A percentile compares a stretch with the other conserved stretches of the same genome.
phyloP scores from a whole-genome alignment of 1,140 invertebrate genomes.

The Drosophila kepulauana region DNA sequence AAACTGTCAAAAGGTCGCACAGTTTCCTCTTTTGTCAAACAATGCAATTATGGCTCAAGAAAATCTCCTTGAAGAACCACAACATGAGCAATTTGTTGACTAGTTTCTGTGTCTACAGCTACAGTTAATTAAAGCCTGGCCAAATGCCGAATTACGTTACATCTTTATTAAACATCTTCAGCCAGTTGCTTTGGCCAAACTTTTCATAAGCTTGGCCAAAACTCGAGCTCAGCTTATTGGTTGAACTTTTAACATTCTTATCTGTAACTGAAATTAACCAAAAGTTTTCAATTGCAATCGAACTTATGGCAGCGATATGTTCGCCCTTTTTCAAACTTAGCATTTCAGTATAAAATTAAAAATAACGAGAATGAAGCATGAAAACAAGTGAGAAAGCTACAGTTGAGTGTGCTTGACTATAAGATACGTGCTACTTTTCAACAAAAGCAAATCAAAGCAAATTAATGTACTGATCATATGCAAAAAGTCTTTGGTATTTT shows the following conservation, averaged over 20 bases:
- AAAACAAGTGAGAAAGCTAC: too few species aligned
- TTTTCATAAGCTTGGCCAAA: background rate
- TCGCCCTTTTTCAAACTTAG: background rate
- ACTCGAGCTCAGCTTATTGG: background rate
- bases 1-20: constrained; percentile 72
- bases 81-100: constrained; percentile 57
- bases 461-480: too few species aligned
- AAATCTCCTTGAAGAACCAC: constrained; percentile 42
- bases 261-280: constrained; percentile 5
- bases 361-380: too few species aligned
- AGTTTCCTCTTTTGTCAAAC: constrained; percentile 61
- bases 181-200: background rate
- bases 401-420: too few species aligned
- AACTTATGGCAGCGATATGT: background rate
- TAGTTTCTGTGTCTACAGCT: constrained; percentile 40
- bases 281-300: constrained; percentile 10
- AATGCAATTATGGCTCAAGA: constrained; percentile 67
- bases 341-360: background rate
- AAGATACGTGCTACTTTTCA: too few species aligned
- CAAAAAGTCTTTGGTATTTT: too few species aligned
- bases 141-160: background rate
- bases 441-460: too few species aligned
- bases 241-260: constrained; percentile 26
- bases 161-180: background rate
- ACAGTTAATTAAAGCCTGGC: constrained; percentile 55